A percentile compares a stretch with the other conserved stretches of the same genome.
These are phyloP conservation scores for Eptesicus fuscus DNA, from an alignment of 2,113 vertebrate genomes.

Conservation along the genomic window DNA sequence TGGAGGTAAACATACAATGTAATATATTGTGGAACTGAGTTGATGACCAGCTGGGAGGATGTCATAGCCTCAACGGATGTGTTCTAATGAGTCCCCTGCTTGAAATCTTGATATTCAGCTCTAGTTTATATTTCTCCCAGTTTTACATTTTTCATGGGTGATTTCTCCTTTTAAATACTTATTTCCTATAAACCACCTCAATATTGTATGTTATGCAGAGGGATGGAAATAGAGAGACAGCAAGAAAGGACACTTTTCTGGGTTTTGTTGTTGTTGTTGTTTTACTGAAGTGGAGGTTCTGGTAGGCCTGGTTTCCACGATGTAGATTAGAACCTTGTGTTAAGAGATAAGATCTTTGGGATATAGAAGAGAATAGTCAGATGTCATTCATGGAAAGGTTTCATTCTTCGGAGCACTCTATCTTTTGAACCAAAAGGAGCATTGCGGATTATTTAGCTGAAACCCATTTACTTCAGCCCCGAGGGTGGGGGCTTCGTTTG, in stretches of 20 bases:
- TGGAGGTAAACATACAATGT: neutral
- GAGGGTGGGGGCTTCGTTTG: fast-evolving
- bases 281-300: neutral
- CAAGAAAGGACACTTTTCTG: neutral
- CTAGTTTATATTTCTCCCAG: neutral
- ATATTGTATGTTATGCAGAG: neutral
- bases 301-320: neutral
- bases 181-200: neutral
- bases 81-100: too few relatives aligned
- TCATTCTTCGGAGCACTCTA: fast-evolving
- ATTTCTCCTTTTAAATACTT: neutral
- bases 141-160: neutral
- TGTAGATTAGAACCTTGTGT: neutral
- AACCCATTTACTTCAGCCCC: too few relatives aligned
- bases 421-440: too few relatives aligned
- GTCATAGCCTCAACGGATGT: fast-evolving
- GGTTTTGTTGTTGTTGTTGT: neutral
- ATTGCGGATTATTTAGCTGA: fast-evolving
- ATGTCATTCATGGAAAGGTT: fast-evolving
- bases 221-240: neutral
- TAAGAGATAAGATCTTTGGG: neutral
- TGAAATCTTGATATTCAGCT: neutral
- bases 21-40: fast-evolving
- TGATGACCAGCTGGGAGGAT: neutral
- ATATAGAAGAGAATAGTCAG: fast-evolving